Conservation (phyloP, 2,888 invertebrate species). For the Gortyna flavago region DNA sequence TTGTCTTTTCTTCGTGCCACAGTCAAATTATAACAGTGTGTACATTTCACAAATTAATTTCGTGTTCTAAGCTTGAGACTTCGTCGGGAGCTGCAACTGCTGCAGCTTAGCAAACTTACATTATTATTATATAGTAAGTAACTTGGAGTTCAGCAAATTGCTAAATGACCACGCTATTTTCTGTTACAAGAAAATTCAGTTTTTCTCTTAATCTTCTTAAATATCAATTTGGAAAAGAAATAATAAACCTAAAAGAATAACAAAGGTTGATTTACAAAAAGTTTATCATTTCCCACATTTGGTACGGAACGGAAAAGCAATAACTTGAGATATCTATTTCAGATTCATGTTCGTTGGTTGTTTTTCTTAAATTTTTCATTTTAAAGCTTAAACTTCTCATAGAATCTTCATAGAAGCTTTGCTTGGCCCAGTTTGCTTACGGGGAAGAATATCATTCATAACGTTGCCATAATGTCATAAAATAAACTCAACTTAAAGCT, state of each 20-base stretch:
- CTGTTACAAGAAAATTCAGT: conserved; percentile 13
- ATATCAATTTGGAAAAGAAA: conserved; percentile 27
- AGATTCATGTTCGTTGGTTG: conserved; percentile 25
- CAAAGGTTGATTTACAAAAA: conserved; percentile 24
- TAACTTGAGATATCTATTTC: conserved; percentile 37
- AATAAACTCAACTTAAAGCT: conserved; percentile 34
- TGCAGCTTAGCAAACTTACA: conserved; percentile 48
- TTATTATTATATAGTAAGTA: conserved; percentile 32
- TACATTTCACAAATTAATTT: conserved; percentile 42
- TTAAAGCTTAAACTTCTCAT: conserved; percentile 7
- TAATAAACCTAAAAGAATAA: conserved; percentile 20
- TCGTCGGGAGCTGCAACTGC: conserved; percentile 32
- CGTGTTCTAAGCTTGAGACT: conserved; percentile 26
- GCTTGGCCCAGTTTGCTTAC: not conserved
- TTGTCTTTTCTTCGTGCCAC: conserved; percentile 10
- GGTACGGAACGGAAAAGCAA: conserved; percentile 33
- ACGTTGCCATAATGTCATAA: conserved; percentile 7
- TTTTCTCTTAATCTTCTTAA: conserved; percentile 24
- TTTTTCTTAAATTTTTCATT: conserved; percentile 20
- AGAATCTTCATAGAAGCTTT: conserved; percentile 24
- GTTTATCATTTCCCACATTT: conserved; percentile 38
- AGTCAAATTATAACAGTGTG: conserved; percentile 15
- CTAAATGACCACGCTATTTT: conserved; percentile 13
- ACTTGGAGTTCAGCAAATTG: conserved; percentile 18
- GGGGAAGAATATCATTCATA: conserved; percentile 11